Evolutionary conservation across 2,888 invertebrate species (phyloP), one percentile per base, ranked within the genome.

Genomic region (Cancer borealis): DNA sequence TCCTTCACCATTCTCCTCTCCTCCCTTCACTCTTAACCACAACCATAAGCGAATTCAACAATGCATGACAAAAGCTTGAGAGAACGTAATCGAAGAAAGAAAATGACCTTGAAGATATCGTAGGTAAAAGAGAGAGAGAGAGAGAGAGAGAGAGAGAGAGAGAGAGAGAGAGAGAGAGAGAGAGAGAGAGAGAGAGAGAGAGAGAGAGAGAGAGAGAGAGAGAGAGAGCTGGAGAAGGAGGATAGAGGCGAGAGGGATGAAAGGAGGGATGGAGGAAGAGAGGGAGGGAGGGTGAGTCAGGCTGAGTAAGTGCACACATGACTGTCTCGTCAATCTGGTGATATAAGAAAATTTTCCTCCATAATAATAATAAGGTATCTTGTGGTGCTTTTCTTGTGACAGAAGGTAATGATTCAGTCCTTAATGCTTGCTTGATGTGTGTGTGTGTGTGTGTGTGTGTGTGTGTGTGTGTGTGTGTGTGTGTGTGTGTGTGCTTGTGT

Each of bases 31-130:
- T 26, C 17, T 17, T 26, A 60, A 14, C 26, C 26, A 45, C 47
- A 49, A 21, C 89, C 26, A 26, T 89, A 89, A 89, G n/a, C n/a
- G 89, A 89, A 45, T 21, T 47, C 49, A 89, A 89, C 49, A 89
- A 45, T 47, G 46, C 26, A 89, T 89, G 49, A 89, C 49, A 49
- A n/a, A 47, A 26, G 47, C 47, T 47, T 47, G 47, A 89, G 47
- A 26, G 45, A 49, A 89, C 89, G 89, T 49, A 49, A 89, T 89
- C 26, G 26, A 89, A 89, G 89, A 8, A 49, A 89, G 88, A 45
- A 47, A 90, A 45, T 49, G 89, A 89, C 47, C 84, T 84, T 60
- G 60, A 92, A 5, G 91, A 30, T 26, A 17, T n/a, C 45, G 88
- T 39, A 47, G 30, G 90, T 10, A 21, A 21, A 26, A 49, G 90